These are phyloP conservation scores for Macrosteles quadrilineatus DNA, from an alignment of 1,140 invertebrate genomes.

Conservation along the genomic window DNA sequence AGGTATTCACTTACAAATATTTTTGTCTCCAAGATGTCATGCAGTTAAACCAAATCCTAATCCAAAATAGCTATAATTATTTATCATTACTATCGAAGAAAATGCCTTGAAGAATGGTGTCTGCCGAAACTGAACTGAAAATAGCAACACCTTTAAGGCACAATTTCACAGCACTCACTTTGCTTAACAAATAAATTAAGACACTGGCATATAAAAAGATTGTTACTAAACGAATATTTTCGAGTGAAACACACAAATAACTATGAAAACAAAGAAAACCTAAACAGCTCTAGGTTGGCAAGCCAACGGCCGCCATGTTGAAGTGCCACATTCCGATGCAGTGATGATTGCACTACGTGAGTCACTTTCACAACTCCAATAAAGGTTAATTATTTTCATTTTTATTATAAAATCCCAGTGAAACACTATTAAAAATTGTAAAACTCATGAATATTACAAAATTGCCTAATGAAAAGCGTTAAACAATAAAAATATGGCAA, in stretches of 20 bases:
- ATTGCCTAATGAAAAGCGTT: no score
- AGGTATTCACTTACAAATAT: no score
- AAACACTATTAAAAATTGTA: no score
- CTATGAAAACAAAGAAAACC: constrained; percentile 56
- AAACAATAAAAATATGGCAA: no score
- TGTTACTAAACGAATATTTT: constrained; percentile 53
- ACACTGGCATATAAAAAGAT: constrained; percentile 31
- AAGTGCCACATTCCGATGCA: constrained; percentile 62
- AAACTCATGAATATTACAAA: no score
- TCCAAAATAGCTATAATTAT: constrained; percentile 37
- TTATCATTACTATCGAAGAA: not conserved
- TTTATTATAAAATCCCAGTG: not conserved
- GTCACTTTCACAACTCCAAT: constrained; percentile 2
- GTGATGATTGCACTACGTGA: constrained; percentile 40
- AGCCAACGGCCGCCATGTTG: constrained; percentile 63
- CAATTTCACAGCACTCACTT: constrained; percentile 44
- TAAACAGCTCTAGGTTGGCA: constrained; percentile 58
- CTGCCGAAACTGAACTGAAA: constrained; percentile 15
- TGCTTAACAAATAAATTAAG: not conserved
- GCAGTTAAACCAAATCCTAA: constrained; percentile 36
- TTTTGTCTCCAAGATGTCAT: no score
- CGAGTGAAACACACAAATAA: constrained; percentile 49
- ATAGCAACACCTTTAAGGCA: constrained; percentile 44
- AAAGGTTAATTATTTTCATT: no score
- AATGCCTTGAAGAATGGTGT: constrained; percentile 15